Evolutionary conservation across 1,140 invertebrate species (phyloP), one percentile per base, ranked within the genome.

Genomic region (Chelonus insularis): DNA sequence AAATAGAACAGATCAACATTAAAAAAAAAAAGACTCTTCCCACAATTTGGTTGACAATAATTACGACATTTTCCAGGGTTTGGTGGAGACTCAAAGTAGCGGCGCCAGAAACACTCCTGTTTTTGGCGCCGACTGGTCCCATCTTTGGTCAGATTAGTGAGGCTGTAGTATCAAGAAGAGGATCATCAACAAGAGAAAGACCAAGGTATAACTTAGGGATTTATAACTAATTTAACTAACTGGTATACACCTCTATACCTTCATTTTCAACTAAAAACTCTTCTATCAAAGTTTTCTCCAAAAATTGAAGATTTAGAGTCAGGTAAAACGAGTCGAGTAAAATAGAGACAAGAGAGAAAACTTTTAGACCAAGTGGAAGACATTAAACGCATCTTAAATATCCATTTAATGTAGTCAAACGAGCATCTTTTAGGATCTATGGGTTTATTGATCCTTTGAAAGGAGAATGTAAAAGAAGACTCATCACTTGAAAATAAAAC

Each of bases 71-170:
- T 45, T 45, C 18, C 5, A 45, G 9, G 14, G 11, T n/a, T n/a
- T n/a, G 9, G 45, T 29, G 59, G n/a, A n/a, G n/a, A n/a, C n/a
- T n/a, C n/a, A n/a, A n/a, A n/a, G n/a, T n/a, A n/a, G n/a, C 51
- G 60, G 60, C 60, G 60, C 60, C 60, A 36, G 36, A 57, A 54
- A 29, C 60, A 57, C 25, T 21, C 43, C 36, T 62, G 48, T 12
- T 23, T 50, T 12, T 63, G 61, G 48, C 61, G 61, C 61, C 61
- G 51, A 55, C 61, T 57, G 55, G 60, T 47, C 51, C 50, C 51
- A 29, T 14, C 37, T 34, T 37, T 39, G 34, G 21, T 20, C 16
- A 56, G 23, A 11, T 56, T 18, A 14, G 21, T 16, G 25, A 23
- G n/a, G 12, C 18, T 32, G 8, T 7, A 25, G 9, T 25, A 45